These are phyloP conservation scores for Sturnus vulgaris DNA, from an alignment of 2,113 vertebrate genomes.

Conservation along the genomic window DNA sequence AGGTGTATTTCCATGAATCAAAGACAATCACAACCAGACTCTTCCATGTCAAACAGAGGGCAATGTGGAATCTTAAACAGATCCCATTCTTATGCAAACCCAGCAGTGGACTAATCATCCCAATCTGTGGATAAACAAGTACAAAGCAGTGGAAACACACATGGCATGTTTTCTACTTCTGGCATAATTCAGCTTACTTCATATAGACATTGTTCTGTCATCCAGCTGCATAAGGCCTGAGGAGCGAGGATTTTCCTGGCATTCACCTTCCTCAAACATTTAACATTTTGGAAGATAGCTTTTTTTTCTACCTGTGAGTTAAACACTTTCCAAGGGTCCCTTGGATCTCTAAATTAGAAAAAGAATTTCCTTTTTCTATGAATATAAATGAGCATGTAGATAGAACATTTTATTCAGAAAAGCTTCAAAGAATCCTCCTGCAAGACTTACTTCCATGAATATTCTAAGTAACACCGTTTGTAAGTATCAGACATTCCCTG, in stretches of 20 bases:
- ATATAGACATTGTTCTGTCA: background rate
- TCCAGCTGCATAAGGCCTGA: background rate
- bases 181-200: background rate
- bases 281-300: background rate
- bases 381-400: background rate
- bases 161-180: background rate
- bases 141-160: background rate
- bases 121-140: background rate
- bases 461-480: background rate
- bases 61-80: background rate
- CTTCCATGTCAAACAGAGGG: background rate
- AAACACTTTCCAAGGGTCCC: background rate
- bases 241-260: background rate
- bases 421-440: background rate
- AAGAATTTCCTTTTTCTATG: background rate
- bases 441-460: background rate
- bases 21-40: background rate
- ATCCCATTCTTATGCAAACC: background rate
- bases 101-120: background rate
- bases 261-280: background rate
- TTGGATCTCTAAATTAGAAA: background rate
- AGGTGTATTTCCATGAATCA: background rate
- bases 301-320: background rate
- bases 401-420: background rate
- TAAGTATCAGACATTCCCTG: background rate